A percentile compares a stretch with the other conserved stretches of the same genome.
Evolutionary conservation across 2,888 invertebrate species (phyloP).

Genomic region (Meiosimyza decipiens): DNA sequence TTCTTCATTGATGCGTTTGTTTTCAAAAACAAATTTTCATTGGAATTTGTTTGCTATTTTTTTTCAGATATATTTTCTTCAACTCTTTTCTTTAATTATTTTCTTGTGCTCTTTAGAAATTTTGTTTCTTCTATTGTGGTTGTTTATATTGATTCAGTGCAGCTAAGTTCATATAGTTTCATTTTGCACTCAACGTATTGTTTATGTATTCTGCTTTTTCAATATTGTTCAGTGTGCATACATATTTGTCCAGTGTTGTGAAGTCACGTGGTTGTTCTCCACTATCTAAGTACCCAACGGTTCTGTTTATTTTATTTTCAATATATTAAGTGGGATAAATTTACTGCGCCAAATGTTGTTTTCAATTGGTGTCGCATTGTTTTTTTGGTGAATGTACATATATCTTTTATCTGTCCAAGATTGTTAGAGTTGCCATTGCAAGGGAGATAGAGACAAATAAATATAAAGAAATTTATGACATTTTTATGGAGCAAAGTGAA

Average conservation of each 20-base stretch:
- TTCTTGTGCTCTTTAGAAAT: not conserved
- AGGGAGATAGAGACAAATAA: not conserved
- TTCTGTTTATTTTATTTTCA: not conserved
- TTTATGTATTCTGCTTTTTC: not conserved
- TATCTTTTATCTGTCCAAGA: not conserved
- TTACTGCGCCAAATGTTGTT: constrained; percentile 19
- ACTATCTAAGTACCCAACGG: not conserved
- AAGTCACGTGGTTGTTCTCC: no score
- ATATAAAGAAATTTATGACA: no score
- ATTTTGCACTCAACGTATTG: not conserved
- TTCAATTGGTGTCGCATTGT: constrained; percentile 8
- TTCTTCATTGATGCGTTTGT: constrained; percentile 16
- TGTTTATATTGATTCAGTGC: not conserved
- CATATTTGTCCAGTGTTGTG: not conserved
- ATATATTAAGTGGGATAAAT: constrained; percentile 15
- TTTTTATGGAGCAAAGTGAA: no score
- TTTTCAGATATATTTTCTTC: not conserved
- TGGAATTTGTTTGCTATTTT: constrained; percentile 1
- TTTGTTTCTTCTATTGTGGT: not conserved
- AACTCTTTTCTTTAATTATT: not conserved
- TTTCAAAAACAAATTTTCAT: constrained; percentile 23
- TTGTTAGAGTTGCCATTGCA: not conserved
- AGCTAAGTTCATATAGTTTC: not conserved
- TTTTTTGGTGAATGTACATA: no score
- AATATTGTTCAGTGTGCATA: no score